phyloP scores from a whole-genome alignment of 2,113 vertebrate genomes.

The Pteruthius melanotis region DNA sequence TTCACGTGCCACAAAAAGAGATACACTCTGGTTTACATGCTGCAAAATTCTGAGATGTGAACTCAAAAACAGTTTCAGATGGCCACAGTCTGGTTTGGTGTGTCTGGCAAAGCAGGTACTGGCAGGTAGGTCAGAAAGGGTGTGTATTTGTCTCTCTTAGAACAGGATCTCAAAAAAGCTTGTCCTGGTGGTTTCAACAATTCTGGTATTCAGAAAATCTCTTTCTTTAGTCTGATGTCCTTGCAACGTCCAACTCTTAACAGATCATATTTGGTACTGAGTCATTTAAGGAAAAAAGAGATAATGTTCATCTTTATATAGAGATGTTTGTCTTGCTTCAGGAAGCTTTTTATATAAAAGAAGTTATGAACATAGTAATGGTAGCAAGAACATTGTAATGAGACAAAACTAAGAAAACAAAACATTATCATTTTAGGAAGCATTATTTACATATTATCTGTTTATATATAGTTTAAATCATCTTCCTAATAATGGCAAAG shows the following conservation, averaged over 20 bases:
- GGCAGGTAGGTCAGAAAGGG: not conserved
- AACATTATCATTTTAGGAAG: not conserved
- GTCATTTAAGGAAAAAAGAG: not conserved
- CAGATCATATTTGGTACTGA: not conserved
- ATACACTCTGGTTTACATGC: rapidly evolving
- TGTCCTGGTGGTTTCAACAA: not conserved
- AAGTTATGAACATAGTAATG: not conserved
- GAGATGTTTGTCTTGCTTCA: not conserved
- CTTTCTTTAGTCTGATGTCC: not conserved
- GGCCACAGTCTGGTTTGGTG: not conserved
- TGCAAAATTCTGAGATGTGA: not conserved
- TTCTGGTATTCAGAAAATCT: not conserved
- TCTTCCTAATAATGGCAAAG: not conserved
- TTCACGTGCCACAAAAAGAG: not conserved
- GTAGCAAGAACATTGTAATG: not conserved
- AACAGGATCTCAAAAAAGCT: not conserved
- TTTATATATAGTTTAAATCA: not conserved
- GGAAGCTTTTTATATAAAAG: not conserved
- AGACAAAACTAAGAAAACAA: not conserved
- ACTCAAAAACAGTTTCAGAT: not conserved
- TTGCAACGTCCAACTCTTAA: not conserved
- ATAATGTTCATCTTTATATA: rapidly evolving
- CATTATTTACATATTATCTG: not conserved
- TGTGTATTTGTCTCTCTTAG: not conserved
- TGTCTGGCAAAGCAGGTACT: not conserved